A percentile compares a stretch with the other conserved stretches of the same genome.
Conservation (phyloP, 2,113 vertebrate genomes). For the Syngnathus typhle region DNA sequence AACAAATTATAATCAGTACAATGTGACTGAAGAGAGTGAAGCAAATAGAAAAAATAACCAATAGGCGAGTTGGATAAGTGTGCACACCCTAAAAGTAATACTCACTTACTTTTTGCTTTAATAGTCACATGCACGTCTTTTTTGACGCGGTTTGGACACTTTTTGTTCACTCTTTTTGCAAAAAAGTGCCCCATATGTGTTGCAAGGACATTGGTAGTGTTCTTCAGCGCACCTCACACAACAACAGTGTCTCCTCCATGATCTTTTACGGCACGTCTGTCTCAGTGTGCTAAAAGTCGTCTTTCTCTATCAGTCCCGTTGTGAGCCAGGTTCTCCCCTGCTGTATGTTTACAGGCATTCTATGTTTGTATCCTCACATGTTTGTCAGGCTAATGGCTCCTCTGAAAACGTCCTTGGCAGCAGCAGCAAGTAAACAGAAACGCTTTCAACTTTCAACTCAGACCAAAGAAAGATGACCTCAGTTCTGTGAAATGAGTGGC, state of each 20-base stretch:
- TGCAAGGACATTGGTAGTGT: neutral
- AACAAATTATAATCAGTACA: no score
- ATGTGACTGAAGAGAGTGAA: no score
- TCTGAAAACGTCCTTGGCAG: constrained; percentile 28
- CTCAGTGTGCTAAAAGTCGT: neutral
- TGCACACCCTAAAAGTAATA: neutral
- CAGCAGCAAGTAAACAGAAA: constrained; percentile 1
- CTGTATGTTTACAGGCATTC: neutral
- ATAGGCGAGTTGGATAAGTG: neutral
- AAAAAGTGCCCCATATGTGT: neutral
- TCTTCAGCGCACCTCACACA: neutral
- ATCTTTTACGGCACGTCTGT: neutral
- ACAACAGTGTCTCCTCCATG: neutral
- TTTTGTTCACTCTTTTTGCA: neutral
- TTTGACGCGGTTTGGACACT: neutral
- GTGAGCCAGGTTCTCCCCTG: neutral
- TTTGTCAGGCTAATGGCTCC: constrained; percentile 7
- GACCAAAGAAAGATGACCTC: constrained; percentile 24
- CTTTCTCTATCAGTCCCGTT: neutral
- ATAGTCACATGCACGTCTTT: neutral
- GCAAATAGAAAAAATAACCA: neutral
- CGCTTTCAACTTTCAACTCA: constrained; percentile 33
- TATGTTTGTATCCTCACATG: neutral
- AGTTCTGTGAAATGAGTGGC: constrained; percentile 21
- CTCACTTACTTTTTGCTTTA: neutral